Evolutionary conservation across 2,113 vertebrate species (phyloP), one percentile per base, ranked within the genome.

Genomic region (Chrysochloris asiatica): DNA sequence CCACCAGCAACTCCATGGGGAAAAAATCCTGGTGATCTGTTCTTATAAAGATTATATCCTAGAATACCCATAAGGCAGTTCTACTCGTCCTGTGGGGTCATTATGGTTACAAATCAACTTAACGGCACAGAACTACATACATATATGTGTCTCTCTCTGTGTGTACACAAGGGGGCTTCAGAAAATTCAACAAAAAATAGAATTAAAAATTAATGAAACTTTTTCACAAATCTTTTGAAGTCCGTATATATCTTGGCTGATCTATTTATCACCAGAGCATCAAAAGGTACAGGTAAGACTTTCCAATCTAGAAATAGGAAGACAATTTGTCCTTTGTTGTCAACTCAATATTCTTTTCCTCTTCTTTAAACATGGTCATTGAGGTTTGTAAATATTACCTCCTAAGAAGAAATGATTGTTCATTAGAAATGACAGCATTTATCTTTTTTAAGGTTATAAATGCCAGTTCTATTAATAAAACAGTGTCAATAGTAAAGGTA

Each of bases 271-370:
- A 93, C 11, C 33, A 38, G 69, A 12, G 1, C 47, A 88, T 72
- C 50, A 69, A 81, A 89, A 72, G 43, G 6, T 59, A 48, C 21
- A 77, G 26, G 5, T 63, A 93, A 94, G 38, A 78, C 69, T 88
- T 93, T 63, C 73, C 82, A 94, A 94, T 67, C 41, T 45, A 91
- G 19, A 89, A 91, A 91, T 50, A 81, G 13, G 19, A 88, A 72
- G 67, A 3, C 90, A 77, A 86, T 8, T 30, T n/a, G 84, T 8
- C 6, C 22, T 89, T 89, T 91, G 78, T 38, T 91, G 24, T 36
- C 52, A 80, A 43, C 36, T 28, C 16, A 79, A 47, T 21, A 52
- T 65, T 3, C 17, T 41, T 90, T 95, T 85, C 80, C 47, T 67
- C 4, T 89, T 75, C 41, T 92, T 89, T 76, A 89, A 92, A 78